phyloP scores from a whole-genome alignment of 2,113 vertebrate species.

The Alethe castanea region DNA sequence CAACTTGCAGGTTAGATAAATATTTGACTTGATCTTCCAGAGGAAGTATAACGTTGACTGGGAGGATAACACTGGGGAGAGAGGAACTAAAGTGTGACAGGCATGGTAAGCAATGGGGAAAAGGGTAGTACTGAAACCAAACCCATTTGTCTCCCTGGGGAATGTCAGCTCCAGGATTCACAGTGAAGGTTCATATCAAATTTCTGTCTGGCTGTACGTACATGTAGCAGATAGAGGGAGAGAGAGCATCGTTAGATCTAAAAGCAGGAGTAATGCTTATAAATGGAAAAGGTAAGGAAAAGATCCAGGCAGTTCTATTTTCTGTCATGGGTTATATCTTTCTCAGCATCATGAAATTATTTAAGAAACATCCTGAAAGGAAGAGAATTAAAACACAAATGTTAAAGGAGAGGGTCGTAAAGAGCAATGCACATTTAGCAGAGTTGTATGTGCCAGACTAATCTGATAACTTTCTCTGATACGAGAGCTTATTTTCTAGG shows the following conservation, averaged over 20 bases:
- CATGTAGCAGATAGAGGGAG: neutral
- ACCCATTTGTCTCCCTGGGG: neutral
- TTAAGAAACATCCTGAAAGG: neutral
- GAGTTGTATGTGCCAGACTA: neutral
- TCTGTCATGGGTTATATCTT: neutral
- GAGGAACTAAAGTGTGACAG: neutral
- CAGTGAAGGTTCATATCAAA: neutral
- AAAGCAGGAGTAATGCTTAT: neutral
- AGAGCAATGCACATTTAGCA: neutral
- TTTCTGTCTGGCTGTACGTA: neutral
- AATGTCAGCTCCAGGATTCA: neutral
- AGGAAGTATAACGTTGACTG: neutral
- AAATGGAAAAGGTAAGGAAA: neutral
- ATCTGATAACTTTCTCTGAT: neutral
- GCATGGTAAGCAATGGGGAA: neutral
- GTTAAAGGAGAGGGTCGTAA: neutral
- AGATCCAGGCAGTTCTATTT: neutral
- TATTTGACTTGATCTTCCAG: neutral
- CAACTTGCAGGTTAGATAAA: neutral
- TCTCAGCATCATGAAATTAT: neutral
- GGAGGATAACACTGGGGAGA: neutral
- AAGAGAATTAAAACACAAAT: neutral
- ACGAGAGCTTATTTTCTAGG: neutral
- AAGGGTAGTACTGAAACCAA: neutral
- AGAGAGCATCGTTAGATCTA: neutral